A percentile compares a stretch with the other conserved stretches of the same genome.
These are phyloP conservation scores for Tetheella fluctuosa DNA, from an alignment of 2,888 invertebrate genomes.

Conservation along the genomic window DNA sequence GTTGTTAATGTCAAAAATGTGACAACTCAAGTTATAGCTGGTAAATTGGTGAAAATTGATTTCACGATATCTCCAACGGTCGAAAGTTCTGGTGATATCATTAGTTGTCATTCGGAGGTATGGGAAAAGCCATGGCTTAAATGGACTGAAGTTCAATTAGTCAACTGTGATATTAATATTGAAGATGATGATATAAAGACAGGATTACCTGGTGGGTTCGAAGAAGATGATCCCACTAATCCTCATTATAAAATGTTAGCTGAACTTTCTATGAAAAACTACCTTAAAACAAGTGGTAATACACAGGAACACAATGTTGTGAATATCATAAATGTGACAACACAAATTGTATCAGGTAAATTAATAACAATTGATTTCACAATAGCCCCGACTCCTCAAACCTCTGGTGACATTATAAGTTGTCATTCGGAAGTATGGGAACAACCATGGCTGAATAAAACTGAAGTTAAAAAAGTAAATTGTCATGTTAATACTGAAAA, in stretches of 20 bases:
- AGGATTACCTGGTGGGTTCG: conserved; percentile 22
- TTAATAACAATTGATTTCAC: conserved; percentile 33
- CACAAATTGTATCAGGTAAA: conserved; percentile 35
- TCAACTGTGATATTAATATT: conserved; percentile 29
- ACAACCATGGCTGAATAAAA: conserved; percentile 26
- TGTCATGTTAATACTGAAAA: conserved; percentile 24
- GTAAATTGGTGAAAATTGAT: conserved; percentile 31
- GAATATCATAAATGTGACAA: conserved; percentile 29
- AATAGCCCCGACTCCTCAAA: conserved; percentile 15
- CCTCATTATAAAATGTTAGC: conserved; percentile 31
- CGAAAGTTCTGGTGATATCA: conserved; percentile 17
- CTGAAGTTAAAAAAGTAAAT: conserved; percentile 25
- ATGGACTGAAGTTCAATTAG: conserved; percentile 34
- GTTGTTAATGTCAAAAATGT: conserved; percentile 33
- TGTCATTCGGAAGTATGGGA: conserved; percentile 34
- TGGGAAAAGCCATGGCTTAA: conserved; percentile 45
- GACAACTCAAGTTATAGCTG: conserved; percentile 38
- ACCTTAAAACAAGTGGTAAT: conserved; percentile 21
- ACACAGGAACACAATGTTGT: conserved; percentile 22
- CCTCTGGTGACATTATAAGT: conserved; percentile 14
- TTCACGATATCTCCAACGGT: conserved; percentile 25
- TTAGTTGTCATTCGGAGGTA: conserved; percentile 43
- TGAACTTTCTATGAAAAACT: conserved; percentile 39
- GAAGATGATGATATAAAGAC: conserved; percentile 38
- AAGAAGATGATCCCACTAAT: conserved; percentile 30